Conservation (phyloP, 2,113 vertebrate species). For the Muntiacus reevesi region DNA sequence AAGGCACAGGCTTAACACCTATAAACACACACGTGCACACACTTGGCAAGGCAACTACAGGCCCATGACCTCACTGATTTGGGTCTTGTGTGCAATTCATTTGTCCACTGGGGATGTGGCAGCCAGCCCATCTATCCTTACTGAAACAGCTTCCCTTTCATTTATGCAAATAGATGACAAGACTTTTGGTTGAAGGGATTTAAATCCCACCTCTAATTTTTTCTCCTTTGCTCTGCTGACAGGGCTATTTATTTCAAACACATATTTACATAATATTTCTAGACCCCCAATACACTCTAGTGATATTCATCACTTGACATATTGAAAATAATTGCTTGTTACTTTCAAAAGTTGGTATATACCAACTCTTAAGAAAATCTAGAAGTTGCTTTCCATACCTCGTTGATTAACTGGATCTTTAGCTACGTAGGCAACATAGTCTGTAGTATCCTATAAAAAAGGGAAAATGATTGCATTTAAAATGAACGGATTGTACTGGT, state of each 20-base stretch:
- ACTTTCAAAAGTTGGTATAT: conserved; percentile 31
- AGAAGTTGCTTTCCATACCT: conserved; percentile 83
- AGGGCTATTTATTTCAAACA: neutral
- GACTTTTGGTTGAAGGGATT: neutral
- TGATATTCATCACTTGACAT: neutral
- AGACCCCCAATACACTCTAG: neutral
- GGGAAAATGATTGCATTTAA: conserved; percentile 52
- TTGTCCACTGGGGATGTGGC: neutral
- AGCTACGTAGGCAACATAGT: conserved; percentile 95
- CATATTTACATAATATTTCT: neutral
- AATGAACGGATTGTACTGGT: neutral
- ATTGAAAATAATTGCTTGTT: conserved; percentile 34
- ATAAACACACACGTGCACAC: neutral
- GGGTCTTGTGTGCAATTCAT: neutral
- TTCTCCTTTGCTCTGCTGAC: neutral
- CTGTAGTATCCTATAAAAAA: conserved; percentile 88
- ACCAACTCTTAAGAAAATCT: conserved; percentile 12
- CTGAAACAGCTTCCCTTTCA: neutral
- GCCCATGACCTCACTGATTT: neutral
- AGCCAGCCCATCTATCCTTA: neutral
- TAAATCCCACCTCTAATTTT: neutral
- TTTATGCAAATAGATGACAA: neutral
- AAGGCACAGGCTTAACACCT: neutral
- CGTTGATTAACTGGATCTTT: conserved; percentile 93
- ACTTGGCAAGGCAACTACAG: neutral